Base-by-base conservation (phyloP, 2,113 vertebrate genomes). In the Syngnathus typhle region DNA sequence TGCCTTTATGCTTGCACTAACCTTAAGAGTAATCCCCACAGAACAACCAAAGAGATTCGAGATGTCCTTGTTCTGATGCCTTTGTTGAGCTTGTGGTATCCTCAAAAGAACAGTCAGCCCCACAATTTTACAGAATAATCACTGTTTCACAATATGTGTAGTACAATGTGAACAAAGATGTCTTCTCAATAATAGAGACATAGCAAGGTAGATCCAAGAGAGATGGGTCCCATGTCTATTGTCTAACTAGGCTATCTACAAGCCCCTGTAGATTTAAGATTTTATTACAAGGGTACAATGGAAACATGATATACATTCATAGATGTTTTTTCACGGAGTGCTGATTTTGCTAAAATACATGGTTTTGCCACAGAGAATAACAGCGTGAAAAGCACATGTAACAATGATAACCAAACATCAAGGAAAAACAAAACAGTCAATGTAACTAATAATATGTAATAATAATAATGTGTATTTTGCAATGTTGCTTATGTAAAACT, bases 21-120 rank as follows among this genome's bases (percentile, higher is more conserved):
- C 70, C 69, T 79, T 86, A 86, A 88, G 81, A 84, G 82, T 80
- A 92, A 84, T 93, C 92, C 89, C 92, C 88, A 81, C 88, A 88
- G 90, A 88, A 87, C 83, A 38, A 82, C 78, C 81, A 91, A 93
- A 90, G 91, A 93, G 92, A 93, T 92, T 91, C 84, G 92, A 88
- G 62, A 64, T 73, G 70, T 80, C 74, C 85, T 91, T 90, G 89
- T 84, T 79, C 65, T 63, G 15, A 13, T 44, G 56, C 49, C 71
- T 83, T 81, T 82, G 77, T 82, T 65, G 68, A 70, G 77, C 39
- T 39, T 21, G 46, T 18, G 37, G 52, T 38, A 75, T 71, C 72
- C 59, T 74, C 75, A 69, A 15, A 59, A 76, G 73, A 76, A 71
- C 68, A 74, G 69, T 66, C 71, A 67, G 70, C 64, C 60, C 59